These are phyloP conservation scores for Vandiemenella viatica DNA, from an alignment of 2,888 invertebrate species.

Conservation along the genomic window DNA sequence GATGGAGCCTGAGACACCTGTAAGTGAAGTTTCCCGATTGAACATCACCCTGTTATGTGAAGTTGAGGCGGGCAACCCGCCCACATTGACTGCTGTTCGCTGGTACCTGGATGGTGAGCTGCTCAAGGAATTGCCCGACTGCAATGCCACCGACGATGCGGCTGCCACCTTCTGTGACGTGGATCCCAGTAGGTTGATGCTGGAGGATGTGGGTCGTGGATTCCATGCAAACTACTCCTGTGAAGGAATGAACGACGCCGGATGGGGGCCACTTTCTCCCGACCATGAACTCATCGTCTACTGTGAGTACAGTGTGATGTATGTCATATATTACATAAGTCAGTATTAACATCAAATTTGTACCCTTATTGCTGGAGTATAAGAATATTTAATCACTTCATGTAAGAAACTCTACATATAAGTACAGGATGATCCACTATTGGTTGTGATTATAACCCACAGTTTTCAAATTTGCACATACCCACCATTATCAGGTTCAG, in stretches of 20 bases:
- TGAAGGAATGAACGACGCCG: conserved; percentile 74
- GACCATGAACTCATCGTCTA: conserved; percentile 66
- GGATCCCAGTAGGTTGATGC: conserved; percentile 69
- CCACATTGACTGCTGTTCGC: conserved; percentile 53
- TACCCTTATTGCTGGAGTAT: neutral
- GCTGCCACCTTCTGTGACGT: conserved; percentile 51
- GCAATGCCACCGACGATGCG: conserved; percentile 30
- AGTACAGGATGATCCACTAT: too few relatives aligned
- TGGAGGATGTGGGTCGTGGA: conserved; percentile 71
- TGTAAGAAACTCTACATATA: neutral
- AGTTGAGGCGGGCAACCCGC: conserved; percentile 65
- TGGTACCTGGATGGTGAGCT: conserved; percentile 77
- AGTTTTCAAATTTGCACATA: too few relatives aligned
- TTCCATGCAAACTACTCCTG: conserved; percentile 93
- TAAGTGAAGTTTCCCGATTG: conserved; percentile 59
- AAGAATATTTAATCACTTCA: neutral
- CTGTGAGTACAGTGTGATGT: conserved; percentile 44
- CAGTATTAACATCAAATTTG: neutral
- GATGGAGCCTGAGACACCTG: conserved; percentile 57
- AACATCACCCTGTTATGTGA: conserved; percentile 74
- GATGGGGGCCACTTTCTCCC: conserved; percentile 69
- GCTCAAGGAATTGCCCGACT: conserved; percentile 73
- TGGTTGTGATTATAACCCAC: too few relatives aligned
- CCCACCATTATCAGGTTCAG: conserved; percentile 61
- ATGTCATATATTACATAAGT: too few relatives aligned